phyloP scores from a whole-genome alignment of 2,797 vertebrate genomes.

The Lycodopsis pacificus region DNA sequence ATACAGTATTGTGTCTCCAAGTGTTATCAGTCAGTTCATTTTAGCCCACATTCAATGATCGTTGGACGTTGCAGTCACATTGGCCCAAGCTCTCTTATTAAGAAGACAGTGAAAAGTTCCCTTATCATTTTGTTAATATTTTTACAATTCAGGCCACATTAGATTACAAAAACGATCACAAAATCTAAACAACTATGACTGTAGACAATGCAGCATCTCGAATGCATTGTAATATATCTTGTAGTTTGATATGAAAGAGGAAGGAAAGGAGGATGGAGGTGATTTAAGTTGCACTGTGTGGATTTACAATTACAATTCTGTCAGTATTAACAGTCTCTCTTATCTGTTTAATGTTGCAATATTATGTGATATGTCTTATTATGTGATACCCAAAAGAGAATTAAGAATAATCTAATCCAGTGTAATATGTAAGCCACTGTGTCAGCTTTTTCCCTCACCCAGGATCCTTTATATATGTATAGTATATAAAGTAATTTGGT shows the following conservation, averaged over 20 bases:
- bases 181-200: background rate
- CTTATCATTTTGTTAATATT: background rate
- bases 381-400: background rate
- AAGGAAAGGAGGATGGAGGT: slow-evolving; percentile 34
- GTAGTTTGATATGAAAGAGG: slow-evolving; percentile 22
- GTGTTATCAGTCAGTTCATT: background rate
- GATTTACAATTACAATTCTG: background rate
- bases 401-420: slow-evolving; percentile 32
- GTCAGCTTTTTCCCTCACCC: slow-evolving; percentile 13
- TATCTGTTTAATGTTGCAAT: slow-evolving; percentile 8
- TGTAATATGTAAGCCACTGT: slow-evolving; percentile 22
- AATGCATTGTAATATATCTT: background rate
- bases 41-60: background rate
- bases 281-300: background rate
- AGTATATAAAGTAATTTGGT: background rate
- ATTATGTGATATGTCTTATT: background rate
- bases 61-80: background rate
- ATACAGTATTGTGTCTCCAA: background rate
- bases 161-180: background rate
- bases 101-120: background rate
- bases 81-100: background rate
- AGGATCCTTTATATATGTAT: background rate
- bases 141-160: background rate
- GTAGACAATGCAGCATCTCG: background rate
- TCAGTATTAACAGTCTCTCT: background rate